Evolutionary conservation across 2,113 vertebrate genomes (phyloP).

Genomic region (Pelecanoides urinatrix): DNA sequence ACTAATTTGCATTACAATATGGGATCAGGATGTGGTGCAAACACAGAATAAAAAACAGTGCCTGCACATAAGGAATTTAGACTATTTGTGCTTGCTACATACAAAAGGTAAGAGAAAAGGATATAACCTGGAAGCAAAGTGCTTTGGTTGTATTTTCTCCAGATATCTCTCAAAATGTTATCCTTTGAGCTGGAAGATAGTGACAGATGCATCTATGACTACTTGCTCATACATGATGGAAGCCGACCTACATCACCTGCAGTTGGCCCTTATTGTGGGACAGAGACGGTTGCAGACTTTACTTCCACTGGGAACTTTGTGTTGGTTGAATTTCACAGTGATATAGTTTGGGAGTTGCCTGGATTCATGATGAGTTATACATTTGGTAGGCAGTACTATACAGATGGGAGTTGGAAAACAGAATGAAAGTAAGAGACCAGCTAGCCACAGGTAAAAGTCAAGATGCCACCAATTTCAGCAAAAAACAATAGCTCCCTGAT

Average conservation of each 20-base stretch:
- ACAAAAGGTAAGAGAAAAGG: neutral
- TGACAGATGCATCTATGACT: constrained; percentile 51
- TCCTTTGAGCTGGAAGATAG: constrained; percentile 62
- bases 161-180: constrained; percentile 52
- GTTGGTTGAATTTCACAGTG: constrained; percentile 65
- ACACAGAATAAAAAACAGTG: neutral
- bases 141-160: constrained; percentile 22
- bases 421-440: neutral
- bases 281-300: constrained; percentile 17
- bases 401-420: neutral
- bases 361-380: constrained; percentile 60
- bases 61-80: neutral
- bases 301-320: constrained; percentile 59
- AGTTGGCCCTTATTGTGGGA: constrained; percentile 61
- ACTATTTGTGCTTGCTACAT: neutral
- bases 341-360: constrained; percentile 16
- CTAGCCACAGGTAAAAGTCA: neutral
- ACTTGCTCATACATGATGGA: constrained; percentile 62
- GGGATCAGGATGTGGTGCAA: neutral
- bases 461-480: neutral
- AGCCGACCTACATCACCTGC: constrained; percentile 39
- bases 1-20: neutral
- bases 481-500: neutral
- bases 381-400: constrained; percentile 24
- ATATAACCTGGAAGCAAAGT: neutral